Percentiles rank a stretch among this genome's conserved stretches.
Evolutionary conservation across 2,797 vertebrate species (phyloP).

Genomic region (Gorsachius magnificus): DNA sequence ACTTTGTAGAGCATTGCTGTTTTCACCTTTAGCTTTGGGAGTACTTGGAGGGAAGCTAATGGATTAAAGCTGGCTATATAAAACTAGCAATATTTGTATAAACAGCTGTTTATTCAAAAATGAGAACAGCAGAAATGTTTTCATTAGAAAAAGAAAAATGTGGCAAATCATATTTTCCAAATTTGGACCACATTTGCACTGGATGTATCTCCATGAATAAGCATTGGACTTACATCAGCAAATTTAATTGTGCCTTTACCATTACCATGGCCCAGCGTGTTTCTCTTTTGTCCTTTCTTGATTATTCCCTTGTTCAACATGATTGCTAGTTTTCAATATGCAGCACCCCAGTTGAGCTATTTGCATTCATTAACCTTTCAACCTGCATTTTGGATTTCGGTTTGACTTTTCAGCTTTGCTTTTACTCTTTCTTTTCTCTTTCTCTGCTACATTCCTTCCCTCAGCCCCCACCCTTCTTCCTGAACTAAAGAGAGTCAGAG

Average conservation of each 20-base stretch:
- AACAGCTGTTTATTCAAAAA: background rate
- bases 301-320: constrained; percentile 7
- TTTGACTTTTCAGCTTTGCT: background rate
- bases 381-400: background rate
- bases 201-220: background rate
- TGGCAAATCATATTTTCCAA: background rate
- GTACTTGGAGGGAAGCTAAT: background rate
- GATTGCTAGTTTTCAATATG: constrained; percentile 29
- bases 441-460: background rate
- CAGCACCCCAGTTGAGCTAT: background rate
- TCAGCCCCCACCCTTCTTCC: background rate
- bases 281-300: background rate
- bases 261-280: background rate
- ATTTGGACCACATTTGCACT: background rate
- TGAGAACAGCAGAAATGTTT: background rate
- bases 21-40: background rate
- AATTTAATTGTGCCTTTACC: constrained; percentile 1
- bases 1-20: background rate
- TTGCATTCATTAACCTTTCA: constrained; percentile 43
- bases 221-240: background rate
- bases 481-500: background rate
- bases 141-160: background rate
- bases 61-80: background rate
- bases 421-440: background rate
- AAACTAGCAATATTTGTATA: background rate